A percentile compares a stretch with the other conserved stretches of the same genome.
These are phyloP conservation scores for Hoplodrina blanda DNA, from an alignment of 2,888 invertebrate species.

Conservation along the genomic window DNA sequence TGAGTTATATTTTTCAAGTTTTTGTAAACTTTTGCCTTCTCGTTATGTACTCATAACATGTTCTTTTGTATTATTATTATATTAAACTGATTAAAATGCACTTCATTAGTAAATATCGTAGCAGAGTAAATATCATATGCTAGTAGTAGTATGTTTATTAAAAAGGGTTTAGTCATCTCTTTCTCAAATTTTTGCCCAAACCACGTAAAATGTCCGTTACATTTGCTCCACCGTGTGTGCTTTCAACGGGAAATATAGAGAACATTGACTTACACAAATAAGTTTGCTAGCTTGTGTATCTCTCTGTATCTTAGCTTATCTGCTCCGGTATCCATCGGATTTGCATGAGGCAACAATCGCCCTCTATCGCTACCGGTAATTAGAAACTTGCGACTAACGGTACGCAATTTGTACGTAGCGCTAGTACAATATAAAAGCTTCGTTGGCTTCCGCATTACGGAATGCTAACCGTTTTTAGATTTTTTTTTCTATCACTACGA, in stretches of 20 bases:
- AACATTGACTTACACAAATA: constrained; percentile 58
- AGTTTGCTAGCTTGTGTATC: constrained; percentile 64
- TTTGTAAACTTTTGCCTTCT: constrained; percentile 27
- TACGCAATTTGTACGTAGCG: constrained; percentile 78
- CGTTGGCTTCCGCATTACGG: constrained; percentile 62
- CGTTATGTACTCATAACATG: constrained; percentile 5
- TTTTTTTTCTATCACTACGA: constrained; percentile 21
- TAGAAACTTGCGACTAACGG: constrained; percentile 88
- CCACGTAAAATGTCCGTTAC: constrained; percentile 24
- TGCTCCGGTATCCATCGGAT: constrained; percentile 79
- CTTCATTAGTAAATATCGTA: too few relatives aligned
- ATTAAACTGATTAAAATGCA: too few relatives aligned
- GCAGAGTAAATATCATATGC: too few relatives aligned
- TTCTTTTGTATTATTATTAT: too few relatives aligned
- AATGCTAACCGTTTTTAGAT: constrained; percentile 41
- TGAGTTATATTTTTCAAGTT: constrained; percentile 15
- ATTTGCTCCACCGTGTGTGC: constrained; percentile 30
- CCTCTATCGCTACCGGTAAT: constrained; percentile 84
- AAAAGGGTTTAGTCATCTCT: background rate
- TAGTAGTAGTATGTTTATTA: background rate
- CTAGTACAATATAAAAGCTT: constrained; percentile 70
- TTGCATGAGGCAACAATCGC: constrained; percentile 87
- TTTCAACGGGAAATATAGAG: constrained; percentile 51
- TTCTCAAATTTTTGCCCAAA: constrained; percentile 14
- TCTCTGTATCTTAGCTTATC: constrained; percentile 71